phyloP scores from a whole-genome alignment of 2,113 vertebrate species.

The Peromyscus leucopus region DNA sequence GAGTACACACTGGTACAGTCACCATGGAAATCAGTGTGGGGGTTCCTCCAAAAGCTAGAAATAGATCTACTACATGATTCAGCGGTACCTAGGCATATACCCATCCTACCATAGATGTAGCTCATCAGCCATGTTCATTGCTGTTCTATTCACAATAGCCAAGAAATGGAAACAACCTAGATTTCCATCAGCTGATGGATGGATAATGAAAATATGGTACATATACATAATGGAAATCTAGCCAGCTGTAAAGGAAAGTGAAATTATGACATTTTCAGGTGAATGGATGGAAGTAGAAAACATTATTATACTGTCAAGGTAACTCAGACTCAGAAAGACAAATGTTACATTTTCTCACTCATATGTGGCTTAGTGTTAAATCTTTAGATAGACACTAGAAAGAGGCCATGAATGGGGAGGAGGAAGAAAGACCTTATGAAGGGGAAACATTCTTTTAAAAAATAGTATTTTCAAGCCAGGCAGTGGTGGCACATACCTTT shows the following conservation, averaged over 20 bases:
- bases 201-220: not conserved
- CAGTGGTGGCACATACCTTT: too few relatives aligned
- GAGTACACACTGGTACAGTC: not conserved
- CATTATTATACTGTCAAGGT: not conserved
- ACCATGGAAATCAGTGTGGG: not conserved
- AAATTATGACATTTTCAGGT: not conserved
- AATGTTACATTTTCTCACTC: not conserved
- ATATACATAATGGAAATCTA: not conserved
- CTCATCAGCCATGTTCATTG: not conserved
- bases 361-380: not conserved
- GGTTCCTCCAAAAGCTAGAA: not conserved
- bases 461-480: not conserved
- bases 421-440: not conserved
- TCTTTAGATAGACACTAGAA: not conserved
- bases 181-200: not conserved
- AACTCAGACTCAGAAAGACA: not conserved
- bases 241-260: not conserved
- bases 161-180: not conserved
- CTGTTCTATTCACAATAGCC: not conserved
- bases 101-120: not conserved
- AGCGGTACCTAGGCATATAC: not conserved
- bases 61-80: not conserved
- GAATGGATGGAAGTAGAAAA: not conserved
- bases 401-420: not conserved
- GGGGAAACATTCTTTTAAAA: not conserved